These are phyloP conservation scores for Eudemis profundana DNA, from an alignment of 2,888 invertebrate genomes.

Conservation along the genomic window DNA sequence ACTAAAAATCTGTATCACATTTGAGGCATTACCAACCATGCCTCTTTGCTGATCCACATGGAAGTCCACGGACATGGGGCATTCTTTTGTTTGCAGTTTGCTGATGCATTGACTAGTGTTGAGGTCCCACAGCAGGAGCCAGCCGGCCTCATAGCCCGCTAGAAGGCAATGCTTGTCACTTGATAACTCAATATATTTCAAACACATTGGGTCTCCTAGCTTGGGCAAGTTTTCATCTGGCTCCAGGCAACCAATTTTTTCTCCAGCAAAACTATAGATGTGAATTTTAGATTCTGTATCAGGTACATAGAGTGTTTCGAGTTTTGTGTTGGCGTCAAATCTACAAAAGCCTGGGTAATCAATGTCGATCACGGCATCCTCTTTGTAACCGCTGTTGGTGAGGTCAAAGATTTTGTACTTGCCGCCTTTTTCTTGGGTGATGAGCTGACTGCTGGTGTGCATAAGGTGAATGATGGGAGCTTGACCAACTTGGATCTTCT, in stretches of 20 bases:
- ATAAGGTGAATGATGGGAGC: constrained; percentile 87
- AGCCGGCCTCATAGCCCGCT: constrained; percentile 90
- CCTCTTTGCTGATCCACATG: constrained; percentile 88
- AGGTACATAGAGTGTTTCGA: constrained; percentile 88
- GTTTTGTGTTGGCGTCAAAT: constrained; percentile 85
- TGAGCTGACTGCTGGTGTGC: constrained; percentile 85
- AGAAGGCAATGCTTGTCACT: constrained; percentile 84
- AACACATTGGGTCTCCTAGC: constrained; percentile 88
- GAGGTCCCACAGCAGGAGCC: constrained; percentile 89
- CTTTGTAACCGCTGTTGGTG: constrained; percentile 85
- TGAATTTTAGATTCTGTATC: constrained; percentile 84
- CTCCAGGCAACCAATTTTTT: constrained; percentile 70
- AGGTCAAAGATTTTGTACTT: constrained; percentile 88
- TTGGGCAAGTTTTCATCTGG: constrained; percentile 69
- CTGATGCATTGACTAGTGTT: constrained; percentile 85
- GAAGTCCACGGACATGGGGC: constrained; percentile 90
- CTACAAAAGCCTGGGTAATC: constrained; percentile 90
- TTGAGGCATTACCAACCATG: constrained; percentile 87
- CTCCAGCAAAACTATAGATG: constrained; percentile 80
- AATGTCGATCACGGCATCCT: constrained; percentile 84
- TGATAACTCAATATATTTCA: constrained; percentile 82
- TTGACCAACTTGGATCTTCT: constrained; percentile 87
- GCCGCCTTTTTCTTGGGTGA: constrained; percentile 91
- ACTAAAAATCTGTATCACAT: constrained; percentile 86
- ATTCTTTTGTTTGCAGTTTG: constrained; percentile 85